A percentile compares a stretch with the other conserved stretches of the same genome.
Conservation (phyloP, 2,888 invertebrate genomes). For the Drosophila infuscata region DNA sequence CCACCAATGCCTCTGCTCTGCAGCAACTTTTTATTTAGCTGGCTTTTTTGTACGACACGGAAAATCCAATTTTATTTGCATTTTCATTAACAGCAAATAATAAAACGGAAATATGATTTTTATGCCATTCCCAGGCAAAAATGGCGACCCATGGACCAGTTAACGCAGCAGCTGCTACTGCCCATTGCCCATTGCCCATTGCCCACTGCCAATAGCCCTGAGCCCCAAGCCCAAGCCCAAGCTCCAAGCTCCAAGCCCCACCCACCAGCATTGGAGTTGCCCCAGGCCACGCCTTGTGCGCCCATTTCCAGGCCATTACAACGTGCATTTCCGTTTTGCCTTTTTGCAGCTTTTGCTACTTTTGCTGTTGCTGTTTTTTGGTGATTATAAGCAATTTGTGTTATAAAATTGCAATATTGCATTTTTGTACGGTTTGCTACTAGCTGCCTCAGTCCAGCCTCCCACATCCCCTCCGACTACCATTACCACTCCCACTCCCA, state of each 20-base stretch:
- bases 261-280: background rate
- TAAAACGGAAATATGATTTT: slow-evolving; percentile 78
- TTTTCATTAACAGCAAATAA: slow-evolving; percentile 78
- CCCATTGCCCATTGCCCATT: background rate
- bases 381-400: slow-evolving; percentile 78
- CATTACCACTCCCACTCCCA: background rate
- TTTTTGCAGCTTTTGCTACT: slow-evolving; percentile 30
- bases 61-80: slow-evolving; percentile 78
- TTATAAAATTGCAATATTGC: slow-evolving; percentile 78
- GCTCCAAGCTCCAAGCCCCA: background rate
- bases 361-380: slow-evolving; percentile 42
- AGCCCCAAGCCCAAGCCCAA: background rate
- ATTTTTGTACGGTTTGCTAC: slow-evolving; percentile 52
- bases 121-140: slow-evolving; percentile 69
- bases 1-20: background rate
- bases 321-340: slow-evolving; percentile 71
- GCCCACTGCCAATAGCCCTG: background rate
- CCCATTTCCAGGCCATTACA: slow-evolving; percentile 74
- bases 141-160: slow-evolving; percentile 48
- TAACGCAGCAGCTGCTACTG: slow-evolving; percentile 47
- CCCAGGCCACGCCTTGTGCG: slow-evolving; percentile 24
- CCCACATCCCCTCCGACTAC: background rate
- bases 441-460: slow-evolving; percentile 19
- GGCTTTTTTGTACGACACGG: slow-evolving; percentile 69
- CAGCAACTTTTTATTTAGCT: slow-evolving; percentile 65